phyloP scores from a whole-genome alignment of 2,888 invertebrate genomes.

The Perizoma flavofasciatum region DNA sequence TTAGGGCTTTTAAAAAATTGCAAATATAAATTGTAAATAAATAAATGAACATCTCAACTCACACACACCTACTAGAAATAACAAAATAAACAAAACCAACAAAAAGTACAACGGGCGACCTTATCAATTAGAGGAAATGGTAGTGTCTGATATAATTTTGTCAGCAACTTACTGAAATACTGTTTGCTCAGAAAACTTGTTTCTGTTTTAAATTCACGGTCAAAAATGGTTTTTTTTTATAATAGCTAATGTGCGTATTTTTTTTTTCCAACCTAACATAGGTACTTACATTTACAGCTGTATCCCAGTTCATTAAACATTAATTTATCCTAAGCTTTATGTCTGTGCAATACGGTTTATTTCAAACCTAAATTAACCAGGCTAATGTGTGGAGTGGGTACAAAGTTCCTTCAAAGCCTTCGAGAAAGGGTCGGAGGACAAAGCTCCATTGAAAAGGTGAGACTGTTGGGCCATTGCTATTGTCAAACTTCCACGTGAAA shows the following conservation, averaged over 20 bases:
- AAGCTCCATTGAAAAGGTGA: slow-evolving; percentile 27
- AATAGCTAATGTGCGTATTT: slow-evolving; percentile 8
- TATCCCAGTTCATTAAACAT: slow-evolving; percentile 23
- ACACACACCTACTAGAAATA: too few relatives aligned
- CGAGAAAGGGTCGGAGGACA: slow-evolving; percentile 25
- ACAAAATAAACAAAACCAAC: too few relatives aligned
- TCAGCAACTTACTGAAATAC: too few relatives aligned
- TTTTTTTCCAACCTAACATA: slow-evolving; percentile 9
- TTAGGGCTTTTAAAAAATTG: too few relatives aligned
- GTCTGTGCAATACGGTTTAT: slow-evolving; percentile 20
- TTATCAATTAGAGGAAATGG: too few relatives aligned
- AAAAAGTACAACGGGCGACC: too few relatives aligned
- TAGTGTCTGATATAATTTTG: too few relatives aligned
- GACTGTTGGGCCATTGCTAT: slow-evolving; percentile 26
- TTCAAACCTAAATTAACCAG: slow-evolving; percentile 15
- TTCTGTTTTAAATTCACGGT: too few relatives aligned
- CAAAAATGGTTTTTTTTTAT: not conserved
- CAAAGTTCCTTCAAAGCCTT: slow-evolving; percentile 27
- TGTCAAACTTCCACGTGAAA: slow-evolving; percentile 28
- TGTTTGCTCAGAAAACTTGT: too few relatives aligned
- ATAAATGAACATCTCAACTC: too few relatives aligned
- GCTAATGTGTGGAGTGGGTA: slow-evolving; percentile 21
- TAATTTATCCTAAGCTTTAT: slow-evolving; percentile 21
- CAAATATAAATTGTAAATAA: too few relatives aligned
- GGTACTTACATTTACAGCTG: slow-evolving; percentile 1